Percentiles rank a stretch among this genome's conserved stretches.
Evolutionary conservation across 2,113 vertebrate species (phyloP).

Genomic region (Pedionomus torquatus): DNA sequence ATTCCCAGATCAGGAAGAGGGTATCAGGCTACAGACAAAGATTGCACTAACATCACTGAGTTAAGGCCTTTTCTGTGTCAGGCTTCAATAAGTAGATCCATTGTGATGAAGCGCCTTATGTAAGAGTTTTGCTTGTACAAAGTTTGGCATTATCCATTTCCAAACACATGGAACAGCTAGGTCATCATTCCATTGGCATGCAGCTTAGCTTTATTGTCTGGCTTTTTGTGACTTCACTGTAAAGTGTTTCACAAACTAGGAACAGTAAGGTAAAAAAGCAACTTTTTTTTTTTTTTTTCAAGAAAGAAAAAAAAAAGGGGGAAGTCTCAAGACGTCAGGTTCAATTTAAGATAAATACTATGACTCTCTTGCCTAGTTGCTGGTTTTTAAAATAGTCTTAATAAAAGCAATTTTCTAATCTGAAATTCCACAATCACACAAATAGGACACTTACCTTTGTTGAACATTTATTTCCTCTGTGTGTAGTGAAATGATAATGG

Average conservation of each 20-base stretch:
- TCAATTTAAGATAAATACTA: not conserved
- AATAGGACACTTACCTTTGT: conserved; percentile 16
- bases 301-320: not conserved
- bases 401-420: conserved; percentile 46
- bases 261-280: not conserved
- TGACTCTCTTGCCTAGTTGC: not conserved
- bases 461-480: conserved; percentile 41
- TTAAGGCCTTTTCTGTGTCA: not conserved
- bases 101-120: not conserved
- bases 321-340: not conserved
- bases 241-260: not conserved
- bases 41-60: no score
- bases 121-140: not conserved
- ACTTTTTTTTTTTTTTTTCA: not conserved
- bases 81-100: not conserved
- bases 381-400: conserved; percentile 9
- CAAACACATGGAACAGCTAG: not conserved
- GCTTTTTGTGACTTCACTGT: not conserved
- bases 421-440: not conserved
- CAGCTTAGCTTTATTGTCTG: not conserved
- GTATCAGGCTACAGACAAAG: not conserved
- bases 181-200: not conserved
- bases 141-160: not conserved
- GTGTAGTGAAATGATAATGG: conserved; percentile 28
- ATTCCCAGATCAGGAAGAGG: not conserved